phyloP scores from a whole-genome alignment of 1,140 invertebrate genomes.

The Pseudomyrmex cubaensis region DNA sequence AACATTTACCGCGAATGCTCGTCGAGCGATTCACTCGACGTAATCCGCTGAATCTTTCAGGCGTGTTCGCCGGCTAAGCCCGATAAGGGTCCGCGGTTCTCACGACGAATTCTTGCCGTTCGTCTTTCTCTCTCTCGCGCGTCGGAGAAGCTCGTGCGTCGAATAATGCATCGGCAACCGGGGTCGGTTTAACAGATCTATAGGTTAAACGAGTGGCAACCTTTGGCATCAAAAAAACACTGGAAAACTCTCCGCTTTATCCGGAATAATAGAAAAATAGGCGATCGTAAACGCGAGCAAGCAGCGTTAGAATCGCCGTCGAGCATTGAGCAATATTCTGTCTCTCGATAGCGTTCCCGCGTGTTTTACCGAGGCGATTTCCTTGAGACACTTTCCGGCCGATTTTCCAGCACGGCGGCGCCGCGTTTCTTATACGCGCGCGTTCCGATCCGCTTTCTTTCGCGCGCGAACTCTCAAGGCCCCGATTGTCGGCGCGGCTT shows the following conservation, averaged over 20 bases:
- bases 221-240: background rate
- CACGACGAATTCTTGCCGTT: slow-evolving; percentile 57
- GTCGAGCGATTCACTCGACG: slow-evolving; percentile 58
- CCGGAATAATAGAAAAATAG: slow-evolving; percentile 26
- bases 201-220: slow-evolving; percentile 33
- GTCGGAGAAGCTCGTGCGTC: slow-evolving; percentile 41
- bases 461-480: slow-evolving; percentile 52
- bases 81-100: slow-evolving; percentile 56
- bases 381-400: slow-evolving; percentile 70
- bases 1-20: slow-evolving; percentile 59
- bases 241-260: background rate
- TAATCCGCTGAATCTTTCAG: slow-evolving; percentile 62
- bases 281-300: background rate
- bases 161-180: slow-evolving; percentile 43
- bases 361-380: slow-evolving; percentile 57
- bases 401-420: slow-evolving; percentile 66
- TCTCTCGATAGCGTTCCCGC: background rate
- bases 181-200: slow-evolving; percentile 35
- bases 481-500: slow-evolving; percentile 19
- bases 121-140: background rate
- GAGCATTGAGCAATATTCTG: slow-evolving; percentile 57
- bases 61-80: slow-evolving; percentile 52
- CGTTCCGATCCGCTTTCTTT: slow-evolving; percentile 63
- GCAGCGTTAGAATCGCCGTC: slow-evolving; percentile 31
- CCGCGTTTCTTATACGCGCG: slow-evolving; percentile 11